Evolutionary conservation across 2,797 vertebrate genomes (phyloP), one percentile per base, ranked within the genome.

Genomic region (Coregonus sp.): DNA sequence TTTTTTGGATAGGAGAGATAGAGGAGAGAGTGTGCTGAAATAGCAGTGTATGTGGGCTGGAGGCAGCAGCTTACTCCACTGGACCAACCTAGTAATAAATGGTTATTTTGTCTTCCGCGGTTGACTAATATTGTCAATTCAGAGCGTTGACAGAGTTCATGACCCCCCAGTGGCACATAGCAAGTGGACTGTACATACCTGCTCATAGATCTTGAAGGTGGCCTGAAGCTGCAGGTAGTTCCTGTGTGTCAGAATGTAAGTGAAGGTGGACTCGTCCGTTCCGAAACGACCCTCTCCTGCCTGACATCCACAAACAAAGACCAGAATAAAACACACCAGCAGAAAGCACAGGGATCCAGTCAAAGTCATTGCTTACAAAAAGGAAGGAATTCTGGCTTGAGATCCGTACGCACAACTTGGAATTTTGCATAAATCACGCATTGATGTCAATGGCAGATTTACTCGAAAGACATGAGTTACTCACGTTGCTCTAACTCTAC

Each of bases 261-360:
- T 96, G 92, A 99, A 99, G 80, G 96, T 95, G 1, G 95, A 92
- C 87, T 98, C 97, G 0, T 99, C 97, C 0, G 98, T 99, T 76
- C 98, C 98, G 92, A 97, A 99, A 12, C 95, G 91, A 72, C 93
- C 95, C 91, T 98, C 97, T 82, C 98, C 98, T 84, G 98, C 97
- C 98, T 99, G 85, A 63, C 52, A 70, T 1, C 35, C 20, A 59
- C 37, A 70, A 73, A 65, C 52, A 63, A 35, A 37, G 11, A 15
- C 25, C 67, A n/a, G n/a, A 37, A 72, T 18, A 75, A 65, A 12
- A 66, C 29, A 67, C 65, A 67, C 29, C 33, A 47, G 9, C 14
- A 20, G 4, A 40, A 20, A 68, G 40, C 33, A 67, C 47, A 31
- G 9, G n/a, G 47, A 70, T 20, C 66, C 1, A 70, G 25, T 35